phyloP scores from a whole-genome alignment of 2,888 invertebrate species.

The Campoplex nolae region DNA sequence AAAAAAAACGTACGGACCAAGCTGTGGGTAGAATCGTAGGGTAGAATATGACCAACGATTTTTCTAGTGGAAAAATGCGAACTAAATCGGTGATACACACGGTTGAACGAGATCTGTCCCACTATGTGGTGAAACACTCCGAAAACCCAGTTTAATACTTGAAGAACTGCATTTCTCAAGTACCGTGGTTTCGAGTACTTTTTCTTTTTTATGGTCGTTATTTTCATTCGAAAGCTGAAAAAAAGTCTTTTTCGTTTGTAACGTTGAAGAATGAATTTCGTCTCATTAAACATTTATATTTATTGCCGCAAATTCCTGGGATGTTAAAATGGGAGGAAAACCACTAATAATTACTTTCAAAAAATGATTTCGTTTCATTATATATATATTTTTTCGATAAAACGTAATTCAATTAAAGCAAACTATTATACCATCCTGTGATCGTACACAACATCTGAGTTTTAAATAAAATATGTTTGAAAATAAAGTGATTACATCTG shows the following conservation, averaged over 20 bases:
- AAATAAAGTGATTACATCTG: neutral
- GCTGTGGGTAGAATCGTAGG: slow-evolving; percentile 21
- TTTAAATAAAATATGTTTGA: neutral
- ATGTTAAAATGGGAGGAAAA: neutral
- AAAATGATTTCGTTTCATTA: neutral
- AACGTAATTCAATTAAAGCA: neutral
- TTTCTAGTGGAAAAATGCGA: slow-evolving; percentile 50
- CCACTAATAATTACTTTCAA: neutral
- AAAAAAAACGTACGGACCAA: slow-evolving; percentile 22
- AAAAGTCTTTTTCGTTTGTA: neutral
- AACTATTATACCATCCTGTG: neutral
- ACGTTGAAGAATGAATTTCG: neutral
- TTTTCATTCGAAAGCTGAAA: neutral
- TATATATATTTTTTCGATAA: neutral
- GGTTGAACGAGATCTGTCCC: slow-evolving; percentile 29
- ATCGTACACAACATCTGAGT: neutral
- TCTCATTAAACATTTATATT: neutral
- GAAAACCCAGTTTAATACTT: slow-evolving; percentile 6
- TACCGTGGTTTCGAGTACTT: neutral
- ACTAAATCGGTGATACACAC: slow-evolving; percentile 43
- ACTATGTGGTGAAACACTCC: slow-evolving; percentile 1
- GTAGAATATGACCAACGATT: slow-evolving; percentile 43
- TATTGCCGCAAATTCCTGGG: neutral
- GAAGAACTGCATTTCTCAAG: neutral
- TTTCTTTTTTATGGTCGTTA: neutral